Evolutionary conservation across 2,888 invertebrate genomes (phyloP).

Genomic region (Clitarchus hookeri): DNA sequence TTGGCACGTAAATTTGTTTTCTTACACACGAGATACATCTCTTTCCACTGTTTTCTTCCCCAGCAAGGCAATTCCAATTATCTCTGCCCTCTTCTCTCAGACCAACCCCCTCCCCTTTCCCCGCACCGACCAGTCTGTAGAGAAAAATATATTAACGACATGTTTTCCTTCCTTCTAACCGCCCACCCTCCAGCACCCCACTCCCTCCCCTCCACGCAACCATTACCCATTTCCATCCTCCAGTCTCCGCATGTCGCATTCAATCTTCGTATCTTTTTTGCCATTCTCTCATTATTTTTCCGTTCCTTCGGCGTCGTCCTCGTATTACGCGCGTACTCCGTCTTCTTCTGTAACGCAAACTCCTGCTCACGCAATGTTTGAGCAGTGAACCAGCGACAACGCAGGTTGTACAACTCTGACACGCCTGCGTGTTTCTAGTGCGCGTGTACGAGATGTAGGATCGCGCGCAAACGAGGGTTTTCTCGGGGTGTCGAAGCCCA

Average conservation of each 20-base stretch:
- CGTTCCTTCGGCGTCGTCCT: background rate
- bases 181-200: background rate
- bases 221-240: background rate
- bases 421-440: too few species aligned
- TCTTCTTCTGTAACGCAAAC: too few species aligned
- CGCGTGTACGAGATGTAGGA: too few species aligned
- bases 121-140: background rate
- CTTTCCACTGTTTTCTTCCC: background rate
- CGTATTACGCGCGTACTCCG: background rate
- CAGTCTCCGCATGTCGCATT: background rate
- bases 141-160: background rate
- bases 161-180: conserved; percentile 21
- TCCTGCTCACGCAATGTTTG: too few species aligned
- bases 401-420: too few species aligned
- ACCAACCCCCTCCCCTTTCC: background rate
- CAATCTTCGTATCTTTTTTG: conserved; percentile 20
- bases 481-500: too few species aligned
- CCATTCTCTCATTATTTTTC: background rate
- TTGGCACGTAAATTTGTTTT: conserved; percentile 14
- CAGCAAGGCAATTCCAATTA: conserved; percentile 9
- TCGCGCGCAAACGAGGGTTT: too few species aligned
- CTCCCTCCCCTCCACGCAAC: background rate
- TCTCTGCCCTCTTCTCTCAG: background rate
- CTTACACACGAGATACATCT: background rate
- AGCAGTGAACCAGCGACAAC: too few species aligned